Conservation (phyloP, 2,888 invertebrate species). For the Dryocosmus kuriphilus region DNA sequence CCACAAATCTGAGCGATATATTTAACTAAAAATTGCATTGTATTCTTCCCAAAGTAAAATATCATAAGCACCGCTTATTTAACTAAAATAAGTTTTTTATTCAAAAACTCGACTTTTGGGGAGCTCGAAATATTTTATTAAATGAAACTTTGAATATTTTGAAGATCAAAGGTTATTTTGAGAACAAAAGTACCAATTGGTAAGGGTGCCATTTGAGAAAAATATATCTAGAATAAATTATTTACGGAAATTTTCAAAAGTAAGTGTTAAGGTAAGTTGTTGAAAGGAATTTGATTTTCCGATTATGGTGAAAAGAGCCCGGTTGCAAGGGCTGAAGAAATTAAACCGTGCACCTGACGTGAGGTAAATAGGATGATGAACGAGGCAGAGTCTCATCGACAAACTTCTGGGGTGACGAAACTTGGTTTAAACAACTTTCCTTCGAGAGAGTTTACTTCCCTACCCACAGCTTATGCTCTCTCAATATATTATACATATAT, state of each 20-base stretch:
- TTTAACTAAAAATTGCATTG: too few relatives aligned
- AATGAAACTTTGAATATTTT: too few relatives aligned
- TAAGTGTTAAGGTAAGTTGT: neutral
- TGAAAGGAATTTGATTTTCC: neutral
- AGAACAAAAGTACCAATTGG: too few relatives aligned
- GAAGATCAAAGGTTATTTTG: too few relatives aligned
- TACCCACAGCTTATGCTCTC: neutral
- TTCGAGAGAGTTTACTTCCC: neutral
- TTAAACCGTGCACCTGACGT: conserved; percentile 48
- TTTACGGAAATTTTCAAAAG: neutral
- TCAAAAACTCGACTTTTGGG: too few relatives aligned
- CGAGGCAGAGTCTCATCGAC: conserved; percentile 43
- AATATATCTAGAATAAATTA: too few relatives aligned
- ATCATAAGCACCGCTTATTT: too few relatives aligned
- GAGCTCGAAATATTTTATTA: too few relatives aligned
- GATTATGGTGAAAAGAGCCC: neutral
- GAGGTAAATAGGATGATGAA: conserved; percentile 58
- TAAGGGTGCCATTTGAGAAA: too few relatives aligned
- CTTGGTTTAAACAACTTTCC: neutral
- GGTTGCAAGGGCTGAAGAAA: neutral
- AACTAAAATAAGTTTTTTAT: too few relatives aligned
- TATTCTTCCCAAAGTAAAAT: too few relatives aligned
- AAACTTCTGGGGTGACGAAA: conserved; percentile 7
- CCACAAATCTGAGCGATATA: too few relatives aligned
- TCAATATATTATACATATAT: neutral